Percentiles rank a stretch among this genome's conserved stretches.
These are phyloP conservation scores for Tiliacea citrago DNA, from an alignment of 2,888 invertebrate species.

Conservation along the genomic window DNA sequence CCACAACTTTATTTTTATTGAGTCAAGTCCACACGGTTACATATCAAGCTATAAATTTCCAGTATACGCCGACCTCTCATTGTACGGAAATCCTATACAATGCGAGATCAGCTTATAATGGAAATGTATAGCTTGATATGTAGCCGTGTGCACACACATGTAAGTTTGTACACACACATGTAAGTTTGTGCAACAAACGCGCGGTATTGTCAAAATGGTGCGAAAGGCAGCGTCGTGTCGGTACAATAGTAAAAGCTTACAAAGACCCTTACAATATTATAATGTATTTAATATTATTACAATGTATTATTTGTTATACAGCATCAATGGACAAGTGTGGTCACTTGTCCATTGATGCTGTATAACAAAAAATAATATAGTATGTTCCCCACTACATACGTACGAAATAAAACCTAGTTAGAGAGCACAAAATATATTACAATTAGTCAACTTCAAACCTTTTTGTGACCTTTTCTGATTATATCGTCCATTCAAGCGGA, in stretches of 20 bases:
- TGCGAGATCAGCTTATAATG: too few species aligned
- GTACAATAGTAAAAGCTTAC: background rate
- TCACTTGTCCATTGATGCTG: background rate
- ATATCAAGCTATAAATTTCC: too few species aligned
- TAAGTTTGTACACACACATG: background rate
- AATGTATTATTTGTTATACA: too few species aligned
- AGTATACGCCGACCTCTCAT: too few species aligned
- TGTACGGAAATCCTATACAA: too few species aligned
- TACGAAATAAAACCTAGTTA: background rate
- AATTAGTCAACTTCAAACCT: slow-evolving; percentile 12
- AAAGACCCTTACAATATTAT: background rate
- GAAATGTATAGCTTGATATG: too few species aligned
- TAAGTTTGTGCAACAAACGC: background rate
- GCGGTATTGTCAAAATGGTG: slow-evolving; percentile 1
- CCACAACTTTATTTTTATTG: slow-evolving; percentile 4
- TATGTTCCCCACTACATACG: background rate
- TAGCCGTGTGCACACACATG: background rate
- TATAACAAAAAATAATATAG: background rate
- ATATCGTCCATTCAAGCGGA: slow-evolving; percentile 12
- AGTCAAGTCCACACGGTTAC: too few species aligned
- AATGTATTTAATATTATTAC: background rate
- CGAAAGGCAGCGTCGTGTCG: background rate
- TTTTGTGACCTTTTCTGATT: slow-evolving; percentile 18
- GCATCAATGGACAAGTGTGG: too few species aligned
- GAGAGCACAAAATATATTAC: slow-evolving; percentile 40